Evolutionary conservation across 1,140 invertebrate genomes (phyloP).

Genomic region (Zaprionus inermis): DNA sequence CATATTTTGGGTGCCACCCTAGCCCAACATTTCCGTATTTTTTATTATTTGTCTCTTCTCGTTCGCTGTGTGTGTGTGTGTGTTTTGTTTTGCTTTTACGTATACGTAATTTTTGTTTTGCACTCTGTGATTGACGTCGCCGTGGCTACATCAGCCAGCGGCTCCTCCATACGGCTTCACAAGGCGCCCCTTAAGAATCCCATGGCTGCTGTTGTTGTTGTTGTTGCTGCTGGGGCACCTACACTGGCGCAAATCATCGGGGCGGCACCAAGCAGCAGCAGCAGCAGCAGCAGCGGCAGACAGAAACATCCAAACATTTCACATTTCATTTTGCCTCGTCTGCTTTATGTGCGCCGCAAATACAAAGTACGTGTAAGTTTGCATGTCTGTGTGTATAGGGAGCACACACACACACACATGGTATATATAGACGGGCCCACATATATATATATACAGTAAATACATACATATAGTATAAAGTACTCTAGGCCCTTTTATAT

Average conservation of each 20-base stretch:
- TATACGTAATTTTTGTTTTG: slow-evolving; percentile 41
- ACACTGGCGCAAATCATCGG: slow-evolving; percentile 75
- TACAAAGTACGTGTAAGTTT: slow-evolving; percentile 31
- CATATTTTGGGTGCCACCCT: slow-evolving; percentile 47
- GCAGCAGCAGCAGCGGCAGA: slow-evolving; percentile 26
- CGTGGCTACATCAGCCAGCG: slow-evolving; percentile 59
- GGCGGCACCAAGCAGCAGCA: slow-evolving; percentile 74
- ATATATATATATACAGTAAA: slow-evolving; percentile 43
- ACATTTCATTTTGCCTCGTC: slow-evolving; percentile 71
- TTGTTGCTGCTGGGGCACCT: slow-evolving; percentile 52
- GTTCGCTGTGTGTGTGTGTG: slow-evolving; percentile 37
- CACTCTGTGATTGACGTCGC: slow-evolving; percentile 72
- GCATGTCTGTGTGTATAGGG: slow-evolving; percentile 19
- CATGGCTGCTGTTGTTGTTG: slow-evolving; percentile 26
- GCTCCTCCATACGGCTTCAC: slow-evolving; percentile 34
- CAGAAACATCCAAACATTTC: slow-evolving; percentile 59
- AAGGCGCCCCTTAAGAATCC: slow-evolving; percentile 21
- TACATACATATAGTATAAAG: slow-evolving; percentile 54
- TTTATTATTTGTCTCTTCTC: slow-evolving; percentile 56
- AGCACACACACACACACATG: slow-evolving; percentile 20
- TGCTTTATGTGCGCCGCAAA: slow-evolving; percentile 56
- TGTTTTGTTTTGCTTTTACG: slow-evolving; percentile 60
- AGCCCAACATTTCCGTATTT: slow-evolving; percentile 69
- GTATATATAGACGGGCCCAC: background rate
- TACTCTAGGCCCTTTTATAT: slow-evolving; percentile 78